phyloP scores from a whole-genome alignment of 2,797 vertebrate genomes.

The Pampus argenteus region DNA sequence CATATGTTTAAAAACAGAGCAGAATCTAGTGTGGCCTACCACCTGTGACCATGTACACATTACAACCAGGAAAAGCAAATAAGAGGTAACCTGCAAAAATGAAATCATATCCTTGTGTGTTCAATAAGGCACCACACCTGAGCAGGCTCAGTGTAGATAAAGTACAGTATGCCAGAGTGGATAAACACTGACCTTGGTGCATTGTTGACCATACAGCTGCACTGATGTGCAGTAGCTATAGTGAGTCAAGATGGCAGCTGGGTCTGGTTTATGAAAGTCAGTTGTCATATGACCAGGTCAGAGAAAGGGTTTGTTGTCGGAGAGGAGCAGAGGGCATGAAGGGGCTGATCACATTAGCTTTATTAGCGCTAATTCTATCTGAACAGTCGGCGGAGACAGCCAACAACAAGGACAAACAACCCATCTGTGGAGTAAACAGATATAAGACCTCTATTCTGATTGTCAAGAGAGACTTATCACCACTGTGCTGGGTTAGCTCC shows the following conservation, averaged over 20 bases:
- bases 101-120: slow-evolving; percentile 7
- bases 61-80: slow-evolving; percentile 7
- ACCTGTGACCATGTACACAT: slow-evolving; percentile 1
- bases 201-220: background rate
- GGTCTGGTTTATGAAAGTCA: slow-evolving; percentile 51
- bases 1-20: background rate
- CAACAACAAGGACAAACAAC: slow-evolving; percentile 9
- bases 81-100: slow-evolving; percentile 7
- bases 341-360: slow-evolving; percentile 67
- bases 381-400: slow-evolving; percentile 31
- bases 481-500: background rate
- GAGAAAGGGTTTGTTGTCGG: slow-evolving; percentile 66
- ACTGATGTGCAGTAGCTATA: slow-evolving; percentile 29
- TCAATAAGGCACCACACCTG: background rate
- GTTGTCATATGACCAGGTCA: slow-evolving; percentile 62
- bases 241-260: slow-evolving; percentile 40
- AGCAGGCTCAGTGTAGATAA: background rate
- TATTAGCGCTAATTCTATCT: slow-evolving; percentile 64
- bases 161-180: background rate
- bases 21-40: background rate
- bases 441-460: background rate
- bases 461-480: background rate
- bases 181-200: slow-evolving; percentile 10
- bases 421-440: slow-evolving; percentile 4
- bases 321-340: slow-evolving; percentile 48